Evolutionary conservation across 2,113 vertebrate genomes (phyloP).

Genomic region (Phrynosoma platyrhinos): DNA sequence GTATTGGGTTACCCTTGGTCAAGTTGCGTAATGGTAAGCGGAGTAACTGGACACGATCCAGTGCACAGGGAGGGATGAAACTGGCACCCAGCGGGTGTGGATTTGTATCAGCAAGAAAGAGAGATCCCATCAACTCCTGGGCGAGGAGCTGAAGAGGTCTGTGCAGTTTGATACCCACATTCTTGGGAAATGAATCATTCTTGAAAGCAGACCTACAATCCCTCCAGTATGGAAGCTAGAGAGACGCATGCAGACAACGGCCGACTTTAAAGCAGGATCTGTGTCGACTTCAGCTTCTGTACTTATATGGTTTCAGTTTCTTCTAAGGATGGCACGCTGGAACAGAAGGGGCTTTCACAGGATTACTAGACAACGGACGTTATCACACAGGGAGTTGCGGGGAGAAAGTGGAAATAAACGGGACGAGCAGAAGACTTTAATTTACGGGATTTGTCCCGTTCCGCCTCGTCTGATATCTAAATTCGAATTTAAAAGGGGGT

Average conservation of each 20-base stretch:
- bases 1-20: constrained; percentile 63
- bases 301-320: background rate
- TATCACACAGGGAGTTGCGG: too few relatives aligned
- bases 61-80: constrained; percentile 65
- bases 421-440: too few relatives aligned
- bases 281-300: background rate
- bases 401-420: too few relatives aligned
- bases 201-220: constrained; percentile 59
- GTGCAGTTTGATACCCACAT: constrained; percentile 63
- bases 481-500: too few relatives aligned
- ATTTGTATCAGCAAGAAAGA: constrained; percentile 70
- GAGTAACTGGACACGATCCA: constrained; percentile 67
- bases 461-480: too few relatives aligned
- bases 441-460: too few relatives aligned
- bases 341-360: background rate
- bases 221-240: constrained; percentile 13
- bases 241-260: constrained; percentile 25
- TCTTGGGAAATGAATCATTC: constrained; percentile 67
- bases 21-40: constrained; percentile 66
- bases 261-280: constrained; percentile 16
- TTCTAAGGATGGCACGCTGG: rapidly evolving
- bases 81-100: constrained; percentile 58
- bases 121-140: constrained; percentile 49
- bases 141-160: constrained; percentile 57
- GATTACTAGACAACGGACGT: too few relatives aligned